Percentiles rank a stretch among this genome's conserved stretches.
Evolutionary conservation across 2,888 invertebrate genomes (phyloP).

Genomic region (Andrena trimmerana): DNA sequence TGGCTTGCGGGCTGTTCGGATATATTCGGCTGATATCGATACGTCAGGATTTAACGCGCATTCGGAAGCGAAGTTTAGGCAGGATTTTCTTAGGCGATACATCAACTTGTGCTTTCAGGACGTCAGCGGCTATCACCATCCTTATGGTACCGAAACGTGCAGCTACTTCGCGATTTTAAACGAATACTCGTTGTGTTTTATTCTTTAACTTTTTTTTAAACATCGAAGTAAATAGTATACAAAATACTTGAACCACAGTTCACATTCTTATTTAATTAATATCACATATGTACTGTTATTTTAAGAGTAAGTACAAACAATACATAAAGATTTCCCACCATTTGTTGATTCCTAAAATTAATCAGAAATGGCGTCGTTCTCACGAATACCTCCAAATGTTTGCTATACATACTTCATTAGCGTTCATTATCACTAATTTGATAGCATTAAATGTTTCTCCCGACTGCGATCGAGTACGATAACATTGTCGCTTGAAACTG

Average conservation of each 20-base stretch:
- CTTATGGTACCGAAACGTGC: slow-evolving; percentile 22
- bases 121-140: slow-evolving; percentile 40
- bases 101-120: slow-evolving; percentile 64
- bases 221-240: neutral
- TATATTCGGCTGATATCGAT: slow-evolving; percentile 64
- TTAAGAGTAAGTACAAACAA: too few relatives aligned
- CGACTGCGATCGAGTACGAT: neutral
- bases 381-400: too few relatives aligned
- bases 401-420: too few relatives aligned
- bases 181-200: neutral
- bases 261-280: too few relatives aligned
- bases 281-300: too few relatives aligned
- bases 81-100: slow-evolving; percentile 58
- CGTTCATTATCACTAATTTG: slow-evolving; percentile 1
- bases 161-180: neutral
- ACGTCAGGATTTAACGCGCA: slow-evolving; percentile 60
- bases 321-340: too few relatives aligned
- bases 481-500: slow-evolving; percentile 10
- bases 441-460: neutral
- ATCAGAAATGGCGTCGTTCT: too few relatives aligned
- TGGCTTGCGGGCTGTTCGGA: slow-evolving; percentile 60
- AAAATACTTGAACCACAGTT: too few relatives aligned
- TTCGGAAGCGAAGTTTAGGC: slow-evolving; percentile 44
- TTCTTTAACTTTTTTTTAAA: neutral
- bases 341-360: too few relatives aligned